Base-by-base conservation (phyloP, 2,797 vertebrate species). In the Streptopelia turtur region DNA sequence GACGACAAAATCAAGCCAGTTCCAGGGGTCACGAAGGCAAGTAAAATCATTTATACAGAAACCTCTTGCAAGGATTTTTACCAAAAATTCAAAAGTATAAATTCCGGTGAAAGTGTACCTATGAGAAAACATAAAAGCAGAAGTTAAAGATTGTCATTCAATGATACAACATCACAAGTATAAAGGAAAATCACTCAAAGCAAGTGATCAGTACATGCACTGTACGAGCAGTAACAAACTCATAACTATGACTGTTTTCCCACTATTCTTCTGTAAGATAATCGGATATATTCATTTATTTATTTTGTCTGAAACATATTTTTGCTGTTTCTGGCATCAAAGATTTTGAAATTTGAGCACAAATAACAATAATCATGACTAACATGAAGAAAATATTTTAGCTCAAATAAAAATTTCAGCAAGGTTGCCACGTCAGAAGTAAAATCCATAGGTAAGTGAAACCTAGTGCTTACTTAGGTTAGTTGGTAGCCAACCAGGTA, bases 1-100 rank as follows among this genome's bases (percentile, higher is more conserved):
- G 27, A 99, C 99, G 92, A 98, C 95, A 98, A 99, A 99, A 98
- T 99, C 99, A 96, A 99, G 98, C 99, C 99, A 99, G 96, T 99
- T 99, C 99, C 99, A 99, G 10, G 99, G 99, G 95, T 99, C 99
- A 97, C 99, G 98, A 70, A 99, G 99, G 93, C 99, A 99, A 47
- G 99, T 99, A 97, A 99, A 99, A 88, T 98, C 97, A 89, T 99
- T 99, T 95, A 99, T 94, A 97, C 99, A 99, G 97, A 99, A 99
- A 65, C 99, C 99, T 97, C 99, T 99, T 91, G 99, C 99, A 96
- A 99, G 97, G 71, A 99, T 98, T 98, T 99, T 99, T 94, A 99
- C 97, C 21, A 99, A 97, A 68, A 99, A 99, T 97, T 99, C 99
- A 98, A 99, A 98, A n/a, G 99, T 99, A 97, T 99, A 99, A 98